Base-by-base conservation (phyloP, 2,113 vertebrate genomes). In the Seriola aureovittata region DNA sequence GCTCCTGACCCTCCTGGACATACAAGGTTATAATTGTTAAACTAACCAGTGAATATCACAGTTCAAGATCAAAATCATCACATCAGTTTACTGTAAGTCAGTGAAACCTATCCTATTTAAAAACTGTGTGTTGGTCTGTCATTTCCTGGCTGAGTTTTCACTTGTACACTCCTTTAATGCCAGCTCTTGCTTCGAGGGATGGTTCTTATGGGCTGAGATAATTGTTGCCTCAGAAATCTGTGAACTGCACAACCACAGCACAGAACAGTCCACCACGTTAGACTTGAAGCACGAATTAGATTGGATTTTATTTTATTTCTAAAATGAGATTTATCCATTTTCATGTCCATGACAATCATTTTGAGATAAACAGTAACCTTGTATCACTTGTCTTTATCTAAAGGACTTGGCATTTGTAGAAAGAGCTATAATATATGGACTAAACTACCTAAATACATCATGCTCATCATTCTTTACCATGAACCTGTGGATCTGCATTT, bases 1-100 rank as follows among this genome's bases (percentile, higher is more conserved):
- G 95, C 78, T 97, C 96, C 80, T 95, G 93, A 38, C 97, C 97
- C 86, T 98, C 97, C 97, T 98, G 91, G 36, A 72, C 48, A 80
- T 0, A 52, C 16, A 63, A 17, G 25, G 25, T 0, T 44, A 29
- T 1, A 25, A 34, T 0, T 10, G 50, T 67, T 64, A 54, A 65
- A 68, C 23, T 62, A 36, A 48, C 16, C 7, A 63, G 4, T 32
- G 17, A 38, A 50, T 5, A 44, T 32, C 10, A 23, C 7, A 38
- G 23, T 7, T 34, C 19, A 38, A 4, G 12, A 40, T 62, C 59
- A 14, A 0, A 75, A 65, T 32, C 4, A 36, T 21, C 8, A 8
- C 8, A 58, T 50, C 9, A 13, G 3, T 52, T 9, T 36, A 29
- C 19, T 55, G 40, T 44, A 71, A 17, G 12, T 36, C 50, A 8